Conservation (phyloP, 2,888 invertebrate genomes). For the Antheraea assamensis region DNA sequence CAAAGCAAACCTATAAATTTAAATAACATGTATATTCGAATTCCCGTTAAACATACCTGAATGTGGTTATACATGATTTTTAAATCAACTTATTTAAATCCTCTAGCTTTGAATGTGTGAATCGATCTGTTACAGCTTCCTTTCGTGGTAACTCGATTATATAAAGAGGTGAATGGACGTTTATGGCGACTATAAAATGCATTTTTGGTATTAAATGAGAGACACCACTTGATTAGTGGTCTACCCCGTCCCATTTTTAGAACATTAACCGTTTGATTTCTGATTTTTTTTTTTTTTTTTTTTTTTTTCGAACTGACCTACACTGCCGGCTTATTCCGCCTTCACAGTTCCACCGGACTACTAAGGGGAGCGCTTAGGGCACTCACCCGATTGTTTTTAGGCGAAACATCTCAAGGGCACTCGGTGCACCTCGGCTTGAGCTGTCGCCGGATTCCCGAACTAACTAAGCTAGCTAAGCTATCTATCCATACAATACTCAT, state of each 20-base stretch:
- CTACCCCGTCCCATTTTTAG: background rate
- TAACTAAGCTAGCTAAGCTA: no score
- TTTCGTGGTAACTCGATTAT: background rate
- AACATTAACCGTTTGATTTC: conserved; percentile 2
- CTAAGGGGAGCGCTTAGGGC: no score
- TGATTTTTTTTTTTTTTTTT: background rate
- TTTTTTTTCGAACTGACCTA: no score
- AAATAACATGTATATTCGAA: background rate
- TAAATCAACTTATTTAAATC: background rate
- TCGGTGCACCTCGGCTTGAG: no score
- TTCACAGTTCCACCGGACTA: no score
- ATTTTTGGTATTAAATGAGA: conserved; percentile 2
- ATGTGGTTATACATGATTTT: background rate
- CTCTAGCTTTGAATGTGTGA: background rate
- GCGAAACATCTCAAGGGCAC: no score
- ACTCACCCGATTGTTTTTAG: no score
- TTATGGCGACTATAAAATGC: background rate
- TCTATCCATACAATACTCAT: no score
- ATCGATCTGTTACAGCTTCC: background rate
- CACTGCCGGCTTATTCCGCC: no score
- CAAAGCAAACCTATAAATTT: background rate
- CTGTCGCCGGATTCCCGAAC: no score
- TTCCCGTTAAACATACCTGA: background rate
- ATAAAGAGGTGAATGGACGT: background rate
- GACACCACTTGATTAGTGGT: conserved; percentile 7